Evolutionary conservation across 2,113 vertebrate genomes (phyloP).

Genomic region (Clarias batrachus): DNA sequence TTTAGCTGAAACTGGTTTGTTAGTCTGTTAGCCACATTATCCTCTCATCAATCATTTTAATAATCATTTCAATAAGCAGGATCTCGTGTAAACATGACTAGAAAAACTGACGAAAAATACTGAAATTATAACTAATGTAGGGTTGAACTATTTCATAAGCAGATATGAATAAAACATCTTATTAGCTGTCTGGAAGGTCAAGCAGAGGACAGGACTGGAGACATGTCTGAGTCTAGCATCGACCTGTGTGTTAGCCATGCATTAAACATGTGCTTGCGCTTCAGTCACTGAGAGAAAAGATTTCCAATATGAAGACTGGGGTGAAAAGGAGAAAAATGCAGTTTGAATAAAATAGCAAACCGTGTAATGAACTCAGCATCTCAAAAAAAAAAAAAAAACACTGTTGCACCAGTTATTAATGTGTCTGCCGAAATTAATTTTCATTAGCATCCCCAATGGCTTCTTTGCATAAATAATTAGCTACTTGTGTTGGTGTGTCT

Average conservation of each 20-base stretch:
- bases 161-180: conserved; percentile 45
- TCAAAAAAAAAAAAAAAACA: too few relatives aligned
- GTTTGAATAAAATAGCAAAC: background rate
- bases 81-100: too few relatives aligned
- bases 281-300: background rate
- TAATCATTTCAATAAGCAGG: too few relatives aligned
- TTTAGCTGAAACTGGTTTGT: background rate
- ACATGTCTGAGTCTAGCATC: background rate
- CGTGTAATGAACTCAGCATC: background rate
- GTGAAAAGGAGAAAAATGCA: background rate
- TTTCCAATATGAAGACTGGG: background rate
- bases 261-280: conserved; percentile 38
- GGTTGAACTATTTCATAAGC: conserved; percentile 20
- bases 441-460: background rate
- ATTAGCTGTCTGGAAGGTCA: conserved; percentile 50
- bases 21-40: background rate
- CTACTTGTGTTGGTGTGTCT: background rate
- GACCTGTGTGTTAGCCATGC: conserved; percentile 1
- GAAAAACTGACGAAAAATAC: background rate
- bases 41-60: too few relatives aligned
- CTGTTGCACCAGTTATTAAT: background rate
- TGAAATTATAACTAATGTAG: background rate
- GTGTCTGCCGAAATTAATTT: background rate
- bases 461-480: conserved; percentile 42
- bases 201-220: background rate